Conservation (phyloP, 2,797 vertebrate species). For the Orestias chungarensis region DNA sequence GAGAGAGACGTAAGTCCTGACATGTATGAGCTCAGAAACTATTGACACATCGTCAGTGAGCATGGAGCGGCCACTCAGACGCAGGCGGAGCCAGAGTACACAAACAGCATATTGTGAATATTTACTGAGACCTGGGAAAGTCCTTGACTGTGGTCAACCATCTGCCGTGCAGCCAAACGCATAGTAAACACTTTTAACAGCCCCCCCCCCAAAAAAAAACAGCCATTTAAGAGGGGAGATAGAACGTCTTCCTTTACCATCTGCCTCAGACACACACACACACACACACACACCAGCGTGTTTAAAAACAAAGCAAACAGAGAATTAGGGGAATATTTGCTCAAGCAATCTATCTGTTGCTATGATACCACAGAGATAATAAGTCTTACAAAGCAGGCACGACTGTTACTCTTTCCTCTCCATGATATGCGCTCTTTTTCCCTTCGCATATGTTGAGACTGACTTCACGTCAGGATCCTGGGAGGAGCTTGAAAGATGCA, state of each 20-base stretch:
- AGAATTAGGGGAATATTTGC: constrained; percentile 72
- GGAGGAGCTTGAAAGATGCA: background rate
- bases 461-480: constrained; percentile 20
- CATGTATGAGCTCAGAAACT: constrained; percentile 53
- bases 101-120: constrained; percentile 76
- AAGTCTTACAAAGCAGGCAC: constrained; percentile 47
- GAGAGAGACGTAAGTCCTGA: constrained; percentile 36
- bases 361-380: constrained; percentile 65
- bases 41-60: constrained; percentile 64
- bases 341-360: constrained; percentile 71
- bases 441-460: constrained; percentile 9
- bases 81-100: constrained; percentile 63
- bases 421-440: constrained; percentile 10
- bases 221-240: constrained; percentile 59
- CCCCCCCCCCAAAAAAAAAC: constrained; percentile 29
- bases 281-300: constrained; percentile 46
- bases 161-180: constrained; percentile 53
- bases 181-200: constrained; percentile 76
- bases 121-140: constrained; percentile 67
- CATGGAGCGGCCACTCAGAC: constrained; percentile 50
- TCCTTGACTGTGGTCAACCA: constrained; percentile 34
- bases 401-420: constrained; percentile 18
- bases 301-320: constrained; percentile 69
- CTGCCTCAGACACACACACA: no score
- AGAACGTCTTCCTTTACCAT: constrained; percentile 52